Base-by-base conservation (phyloP, 2,113 vertebrate genomes). In the Capreolus pygargus region DNA sequence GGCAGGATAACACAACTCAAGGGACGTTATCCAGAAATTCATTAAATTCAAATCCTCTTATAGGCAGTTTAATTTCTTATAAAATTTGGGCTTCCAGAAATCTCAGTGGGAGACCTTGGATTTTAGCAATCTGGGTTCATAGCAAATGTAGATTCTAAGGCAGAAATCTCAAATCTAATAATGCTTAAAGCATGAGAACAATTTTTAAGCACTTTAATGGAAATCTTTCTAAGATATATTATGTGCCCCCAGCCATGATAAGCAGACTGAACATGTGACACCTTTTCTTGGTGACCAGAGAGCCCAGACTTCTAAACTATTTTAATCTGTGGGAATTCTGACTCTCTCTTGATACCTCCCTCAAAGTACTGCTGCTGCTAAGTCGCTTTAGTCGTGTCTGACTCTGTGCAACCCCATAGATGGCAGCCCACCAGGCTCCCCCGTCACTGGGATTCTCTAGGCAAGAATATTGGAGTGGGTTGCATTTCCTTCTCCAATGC, bases 121-220 rank as follows among this genome's bases (percentile, higher is more conserved):
- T 45, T 91, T 74, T 83, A 82, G 25, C 33, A 64, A 57, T 33
- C 27, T 57, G 27, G 4, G 30, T 25, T 60, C 58, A 57, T 7
- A 79, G 33, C 28, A 88, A 85, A 95, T 52, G 2, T 36, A 89
- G 30, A 89, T 57, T 86, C 67, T 57, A 82, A 88, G 50, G 47
- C 55, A 94, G 43, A 91, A 95, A 91, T 83, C 6, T 16, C 79
- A 94, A 94, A 94, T 47, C 30, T 57, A 94, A 86, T 64, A 64
- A 67, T 84, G 45, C 23, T 93, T 87, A 87, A 97, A 89, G n/a
- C 61, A 94, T 1, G 17, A 50, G 21, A 57, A 57, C 33, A 50
- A 21, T 57, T 60, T 95, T 94, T 84, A 92, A 61, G 36, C 28
- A 61, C 61, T 89, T 89, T 82, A 82, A 58, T 79, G 27, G n/a